These are phyloP conservation scores for Pecten maximus DNA, from an alignment of 2,888 invertebrate genomes.

Conservation along the genomic window DNA sequence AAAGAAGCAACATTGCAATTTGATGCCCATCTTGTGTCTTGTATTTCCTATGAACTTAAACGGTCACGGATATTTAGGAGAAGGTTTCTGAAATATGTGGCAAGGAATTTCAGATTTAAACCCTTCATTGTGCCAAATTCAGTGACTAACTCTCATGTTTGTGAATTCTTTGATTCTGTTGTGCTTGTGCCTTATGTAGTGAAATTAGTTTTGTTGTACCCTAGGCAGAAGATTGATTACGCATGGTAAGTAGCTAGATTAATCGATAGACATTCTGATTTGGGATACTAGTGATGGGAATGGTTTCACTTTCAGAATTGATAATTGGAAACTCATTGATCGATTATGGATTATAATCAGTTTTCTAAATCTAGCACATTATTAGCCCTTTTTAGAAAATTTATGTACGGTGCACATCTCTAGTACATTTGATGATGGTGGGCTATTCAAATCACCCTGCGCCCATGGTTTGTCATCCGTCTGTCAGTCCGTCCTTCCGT, in stretches of 20 bases:
- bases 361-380: no score
- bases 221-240: conserved; percentile 66
- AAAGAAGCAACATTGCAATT: conserved; percentile 43
- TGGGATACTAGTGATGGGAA: no score
- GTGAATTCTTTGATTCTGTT: conserved; percentile 43
- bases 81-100: conserved; percentile 63
- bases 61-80: conserved; percentile 64
- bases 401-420: no score
- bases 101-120: conserved; percentile 51
- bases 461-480: no score
- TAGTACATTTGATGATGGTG: no score
- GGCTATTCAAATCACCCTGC: no score
- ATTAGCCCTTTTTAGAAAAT: no score
- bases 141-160: not conserved
- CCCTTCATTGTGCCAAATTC: not conserved
- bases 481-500: no score
- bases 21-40: conserved; percentile 71
- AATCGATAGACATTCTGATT: no score
- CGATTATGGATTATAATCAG: no score
- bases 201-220: conserved; percentile 64
- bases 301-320: no score
- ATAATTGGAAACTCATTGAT: no score
- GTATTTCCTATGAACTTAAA: conserved; percentile 59
- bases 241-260: conserved; percentile 67
- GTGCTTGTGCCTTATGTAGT: conserved; percentile 61